Evolutionary conservation across 2,113 vertebrate species (phyloP), one percentile per base, ranked within the genome.

Genomic region (Oncorhynchus gorbuscha): DNA sequence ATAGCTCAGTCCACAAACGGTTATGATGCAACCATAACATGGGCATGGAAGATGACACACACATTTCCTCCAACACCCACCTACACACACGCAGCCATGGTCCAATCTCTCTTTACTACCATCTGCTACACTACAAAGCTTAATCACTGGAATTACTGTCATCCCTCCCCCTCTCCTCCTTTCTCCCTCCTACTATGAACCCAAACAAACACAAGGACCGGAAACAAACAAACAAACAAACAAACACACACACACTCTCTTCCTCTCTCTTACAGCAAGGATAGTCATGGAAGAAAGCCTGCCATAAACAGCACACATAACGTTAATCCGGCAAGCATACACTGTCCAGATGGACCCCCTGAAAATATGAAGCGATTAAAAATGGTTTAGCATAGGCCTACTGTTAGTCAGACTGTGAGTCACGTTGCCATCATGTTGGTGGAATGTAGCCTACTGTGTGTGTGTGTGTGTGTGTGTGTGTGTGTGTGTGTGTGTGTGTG

Each of bases 81-180:
- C 74, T 68, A 30, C 49, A 28, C 58, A 22, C 72, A 48, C 58
- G 24, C 69, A 64, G 78, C 84, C 83, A 76, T 66, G 58, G 55
- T 62, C 22, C 78, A 55, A 73, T 82, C 79, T 81, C 74, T 9
- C 26, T 55, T 55, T 77, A 45, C 78, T 79, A 30, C 76, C 72
- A 22, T 35, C 72, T 8, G 5, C 30, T 78, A 78, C 76, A 74
- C 73, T 86, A 80, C 67, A 74, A 59, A 82, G 86, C 85, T 79
- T 84, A 85, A 82, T 82, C 78, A 68, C 77, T 76, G 83, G 82
- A 87, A 89, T 89, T 86, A 85, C 84, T 39, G 80, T 62, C 79
- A 76, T 77, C 58, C 68, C 76, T 69, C 76, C 7, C 26, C 62
- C 77, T 32, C 67, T 12, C 78, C 62, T 82, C 26, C 7, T 30